Base-by-base conservation (phyloP, 2,888 invertebrate species). In the Crioceris asparagi region DNA sequence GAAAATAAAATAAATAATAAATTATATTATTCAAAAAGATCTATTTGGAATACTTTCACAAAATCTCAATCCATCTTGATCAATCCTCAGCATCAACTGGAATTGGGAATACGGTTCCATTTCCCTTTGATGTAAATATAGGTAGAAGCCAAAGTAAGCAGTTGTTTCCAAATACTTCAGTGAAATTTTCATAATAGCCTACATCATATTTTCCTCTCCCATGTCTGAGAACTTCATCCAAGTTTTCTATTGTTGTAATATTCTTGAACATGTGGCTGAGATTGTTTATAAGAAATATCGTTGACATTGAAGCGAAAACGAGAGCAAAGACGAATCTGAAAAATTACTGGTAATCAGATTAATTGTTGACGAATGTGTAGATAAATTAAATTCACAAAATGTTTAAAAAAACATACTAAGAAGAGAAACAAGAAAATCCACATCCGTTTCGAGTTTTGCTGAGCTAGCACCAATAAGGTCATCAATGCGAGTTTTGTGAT, bases 131-230 rank as follows among this genome's bases (percentile, higher is more conserved):
- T 4, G 29, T 12, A 14, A 29, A 11, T 15, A 15, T 14, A 10
- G 29, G 29, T 12, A 29, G 10, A 10, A 29, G 29, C 29, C 29
- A 29, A 12, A 14, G 4, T 29, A 10, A 15, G 12, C 29, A 29
- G 14, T 29, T 14, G 16, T n/a, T 10, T 12, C 29, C 29, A 29
- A 29, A 29, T 12, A 29, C 15, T 5, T 29, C 29, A 10, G 10
- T 29, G 14, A 29, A 29, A 29, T 29, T 29, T 10, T 2, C 5
- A n/a, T 10, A 2, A 10, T 10, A 3, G 2, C 16, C 3, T 3
- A 29, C 10, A 15, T 29, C 16, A 29, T 12, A 29, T 11, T n/a
- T 25, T 12, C n/a, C 12, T 4, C 25, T 25, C 4, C 12, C 12
- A 12, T 12, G n/a, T 25, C n/a, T 4, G 25, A 25, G 25, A 3